Evolutionary conservation across 2,888 invertebrate genomes (phyloP), one percentile per base, ranked within the genome.

Genomic region (Meliscaeva auricollis): DNA sequence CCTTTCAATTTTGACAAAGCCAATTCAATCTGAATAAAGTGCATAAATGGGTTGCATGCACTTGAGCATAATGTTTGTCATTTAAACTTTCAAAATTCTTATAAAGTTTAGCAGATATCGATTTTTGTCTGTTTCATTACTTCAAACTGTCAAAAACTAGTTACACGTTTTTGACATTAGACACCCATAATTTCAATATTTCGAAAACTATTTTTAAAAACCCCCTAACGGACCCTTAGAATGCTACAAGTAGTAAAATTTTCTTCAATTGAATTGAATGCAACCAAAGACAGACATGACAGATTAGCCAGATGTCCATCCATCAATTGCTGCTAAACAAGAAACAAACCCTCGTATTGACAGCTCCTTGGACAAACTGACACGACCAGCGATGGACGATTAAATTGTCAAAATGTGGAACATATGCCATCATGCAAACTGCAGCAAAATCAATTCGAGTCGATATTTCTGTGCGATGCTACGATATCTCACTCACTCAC

Each of bases 351-450:
- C 48, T 50, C 22, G 50, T 15, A 22, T 60, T 60, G 50, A 56
- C 72, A 38, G 56, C 50, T 66, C 46, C 17, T 30, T 41, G 60
- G 60, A 60, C 64, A 46, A 46, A 64, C 44, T 46, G 72, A 52
- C 50, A 72, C 32, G 32, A 60, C 46, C 41, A 46, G 50, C 62
- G 50, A 73, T 60, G 30, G 46, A n/a, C 83, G 58, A 84, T 84
- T 84, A 84, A 68, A 76, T 84, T 84, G 84, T 84, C 84, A 84
- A 84, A 84, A 84, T 77, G 66, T 80, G 60, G 80, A 80, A 68
- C 75, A 75, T 56, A 64, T 64, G 79, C 70, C 35, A 38, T 2
- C 81, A 70, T 72, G 70, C 56, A 70, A 38, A 9, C 38, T 38
- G 38, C 35, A 44, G 74, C 52, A 74, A 68, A 6, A 69, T 80